Conservation (phyloP, 2,888 invertebrate species). For the Vannuccia rotundouncinata region DNA sequence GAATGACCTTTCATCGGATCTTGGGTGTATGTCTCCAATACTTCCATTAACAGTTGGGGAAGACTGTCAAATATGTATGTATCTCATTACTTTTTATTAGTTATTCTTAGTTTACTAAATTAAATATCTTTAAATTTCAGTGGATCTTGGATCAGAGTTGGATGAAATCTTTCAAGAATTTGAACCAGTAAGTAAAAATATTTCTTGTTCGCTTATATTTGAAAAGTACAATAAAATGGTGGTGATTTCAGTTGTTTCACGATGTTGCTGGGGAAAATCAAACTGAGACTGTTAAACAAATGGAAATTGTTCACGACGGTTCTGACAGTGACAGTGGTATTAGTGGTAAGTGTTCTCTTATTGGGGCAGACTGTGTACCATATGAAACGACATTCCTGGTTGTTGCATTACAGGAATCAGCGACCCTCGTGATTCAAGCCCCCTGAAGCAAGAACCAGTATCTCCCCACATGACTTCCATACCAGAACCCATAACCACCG, state of each 20-base stretch:
- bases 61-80: neutral
- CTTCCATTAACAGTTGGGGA: neutral
- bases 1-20: neutral
- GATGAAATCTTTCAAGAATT: neutral
- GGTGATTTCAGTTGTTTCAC: neutral
- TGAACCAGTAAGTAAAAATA: neutral
- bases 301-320: slow-evolving; percentile 22
- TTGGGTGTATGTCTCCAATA: neutral
- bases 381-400: too few species aligned
- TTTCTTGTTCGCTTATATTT: neutral
- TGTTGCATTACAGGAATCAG: neutral
- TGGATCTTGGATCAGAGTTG: neutral
- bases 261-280: neutral
- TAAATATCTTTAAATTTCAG: neutral
- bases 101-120: neutral
- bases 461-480: neutral
- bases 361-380: too few species aligned
- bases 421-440: neutral
- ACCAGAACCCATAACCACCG: neutral
- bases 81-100: neutral
- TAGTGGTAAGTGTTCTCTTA: slow-evolving; percentile 30
- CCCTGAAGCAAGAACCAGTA: neutral
- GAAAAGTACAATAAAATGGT: neutral
- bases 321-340: slow-evolving; percentile 36
- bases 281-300: neutral